Evolutionary conservation across 2,113 vertebrate genomes (phyloP).

Genomic region (Nansenia antarctica): DNA sequence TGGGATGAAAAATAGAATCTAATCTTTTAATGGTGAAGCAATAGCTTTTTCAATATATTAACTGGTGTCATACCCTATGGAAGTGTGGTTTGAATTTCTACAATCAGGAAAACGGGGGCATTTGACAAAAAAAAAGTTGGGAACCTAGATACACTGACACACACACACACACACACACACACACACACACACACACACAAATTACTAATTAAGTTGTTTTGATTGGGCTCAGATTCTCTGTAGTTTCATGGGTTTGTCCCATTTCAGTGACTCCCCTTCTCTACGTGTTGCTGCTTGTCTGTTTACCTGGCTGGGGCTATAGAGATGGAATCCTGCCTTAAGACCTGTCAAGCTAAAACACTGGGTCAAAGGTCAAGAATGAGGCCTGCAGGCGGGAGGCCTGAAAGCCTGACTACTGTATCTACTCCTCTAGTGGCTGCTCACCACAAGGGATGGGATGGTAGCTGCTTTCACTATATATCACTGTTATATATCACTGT

Average conservation of each 20-base stretch:
- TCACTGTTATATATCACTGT: too few species aligned
- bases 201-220: too few species aligned
- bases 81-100: too few species aligned
- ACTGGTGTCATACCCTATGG: too few species aligned
- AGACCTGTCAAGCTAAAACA: background rate
- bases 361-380: constrained; percentile 53
- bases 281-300: background rate
- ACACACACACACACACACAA: constrained; percentile 28
- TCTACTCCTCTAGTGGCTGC: too few species aligned
- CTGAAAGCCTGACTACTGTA: background rate
- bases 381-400: constrained; percentile 36
- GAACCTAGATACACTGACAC: constrained; percentile 20
- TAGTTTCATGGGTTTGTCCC: constrained; percentile 39
- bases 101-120: too few species aligned
- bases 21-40: too few species aligned
- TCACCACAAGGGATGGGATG: background rate
- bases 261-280: too few species aligned
- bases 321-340: background rate
- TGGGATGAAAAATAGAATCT: too few species aligned
- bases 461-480: background rate
- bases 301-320: background rate
- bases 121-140: too few species aligned
- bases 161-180: constrained; percentile 17
- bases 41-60: too few species aligned
- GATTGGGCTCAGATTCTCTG: too few species aligned